Evolutionary conservation across 2,113 vertebrate species (phyloP).

Genomic region (Eudyptes chrysolophus): DNA sequence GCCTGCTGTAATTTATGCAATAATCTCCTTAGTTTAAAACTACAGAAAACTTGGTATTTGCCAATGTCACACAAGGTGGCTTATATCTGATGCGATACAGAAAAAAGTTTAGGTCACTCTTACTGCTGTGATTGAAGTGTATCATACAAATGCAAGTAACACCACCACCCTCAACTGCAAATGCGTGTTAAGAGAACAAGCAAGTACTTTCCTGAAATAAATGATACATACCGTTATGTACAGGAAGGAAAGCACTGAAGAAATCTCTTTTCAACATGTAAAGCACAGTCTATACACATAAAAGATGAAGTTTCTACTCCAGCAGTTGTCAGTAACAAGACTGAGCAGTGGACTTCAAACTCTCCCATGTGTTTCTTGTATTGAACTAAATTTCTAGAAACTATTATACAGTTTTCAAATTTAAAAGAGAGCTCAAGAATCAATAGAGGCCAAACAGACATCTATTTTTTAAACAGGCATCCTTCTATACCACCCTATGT

Average conservation of each 20-base stretch:
- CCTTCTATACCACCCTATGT: background rate
- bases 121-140: background rate
- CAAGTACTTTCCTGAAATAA: background rate
- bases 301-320: background rate
- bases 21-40: background rate
- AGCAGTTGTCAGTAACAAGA: background rate
- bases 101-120: background rate
- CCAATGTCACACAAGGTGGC: background rate
- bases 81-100: background rate
- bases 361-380: background rate
- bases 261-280: background rate
- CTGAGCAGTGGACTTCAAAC: background rate
- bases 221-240: background rate
- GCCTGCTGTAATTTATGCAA: background rate
- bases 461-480: background rate
- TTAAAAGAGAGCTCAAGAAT: background rate
- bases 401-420: background rate
- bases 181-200: background rate
- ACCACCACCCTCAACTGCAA: background rate
- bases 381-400: background rate
- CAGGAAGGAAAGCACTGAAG: background rate
- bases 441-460: background rate
- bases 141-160: background rate
- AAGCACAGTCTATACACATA: background rate
- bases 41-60: background rate